These are phyloP conservation scores for Thalassoma bifasciatum DNA, from an alignment of 2,113 vertebrate genomes.

Conservation along the genomic window DNA sequence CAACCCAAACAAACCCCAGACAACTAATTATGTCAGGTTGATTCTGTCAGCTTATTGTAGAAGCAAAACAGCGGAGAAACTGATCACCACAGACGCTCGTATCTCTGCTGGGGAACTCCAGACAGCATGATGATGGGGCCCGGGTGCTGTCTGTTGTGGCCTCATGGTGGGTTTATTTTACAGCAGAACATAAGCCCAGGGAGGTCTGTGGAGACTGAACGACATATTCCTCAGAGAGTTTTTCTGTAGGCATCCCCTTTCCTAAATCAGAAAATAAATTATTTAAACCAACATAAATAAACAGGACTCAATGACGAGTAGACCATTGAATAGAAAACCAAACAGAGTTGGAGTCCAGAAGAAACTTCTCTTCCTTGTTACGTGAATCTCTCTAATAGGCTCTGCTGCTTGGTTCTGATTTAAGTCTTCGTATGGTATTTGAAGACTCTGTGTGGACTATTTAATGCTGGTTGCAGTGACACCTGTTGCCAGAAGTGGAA, in stretches of 20 bases:
- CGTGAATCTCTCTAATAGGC: too few species aligned
- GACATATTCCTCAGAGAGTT: constrained; percentile 22
- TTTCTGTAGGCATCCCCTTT: background rate
- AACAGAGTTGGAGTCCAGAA: background rate
- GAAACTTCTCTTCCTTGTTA: background rate
- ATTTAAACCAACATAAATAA: constrained; percentile 2
- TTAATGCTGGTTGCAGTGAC: too few species aligned
- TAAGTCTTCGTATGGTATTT: too few species aligned
- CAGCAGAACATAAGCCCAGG: constrained; percentile 4
- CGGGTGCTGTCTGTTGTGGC: constrained; percentile 41
- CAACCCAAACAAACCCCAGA: constrained; percentile 69
- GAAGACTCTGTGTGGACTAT: too few species aligned
- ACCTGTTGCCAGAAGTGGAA: too few species aligned
- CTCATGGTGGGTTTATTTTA: constrained; percentile 24
- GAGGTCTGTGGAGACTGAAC: constrained; percentile 36
- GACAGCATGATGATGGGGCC: constrained; percentile 32
- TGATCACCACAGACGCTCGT: constrained; percentile 45
- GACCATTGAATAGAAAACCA: background rate
- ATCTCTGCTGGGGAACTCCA: constrained; percentile 40
- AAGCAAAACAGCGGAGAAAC: constrained; percentile 59
- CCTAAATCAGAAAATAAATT: background rate
- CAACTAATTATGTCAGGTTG: constrained; percentile 68
- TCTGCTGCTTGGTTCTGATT: too few species aligned
- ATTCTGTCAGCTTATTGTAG: constrained; percentile 65
- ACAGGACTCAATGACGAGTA: background rate